These are phyloP conservation scores for Xenopus tropicalis DNA, from an alignment of 2,113 vertebrate species.

Conservation along the genomic window UCB_Xtro_10.0 CM004448.2:94003501-94004000, in stretches of 20 bases:
- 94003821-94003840: conserved; percentile 48
- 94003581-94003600: too few relatives aligned
- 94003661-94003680: too few relatives aligned
- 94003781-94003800: conserved; percentile 50
- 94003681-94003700: too few relatives aligned
- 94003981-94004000: conserved; percentile 51
- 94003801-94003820: conserved; percentile 51
- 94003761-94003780: conserved; percentile 52
- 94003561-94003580: too few relatives aligned
- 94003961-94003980: conserved; percentile 54
- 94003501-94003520: too few relatives aligned
- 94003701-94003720: neutral
- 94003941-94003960: conserved; percentile 52
- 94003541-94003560: too few relatives aligned
- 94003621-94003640: too few relatives aligned
- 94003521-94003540: too few relatives aligned
- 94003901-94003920: conserved; percentile 61
- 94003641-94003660: too few relatives aligned
- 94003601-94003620: too few relatives aligned
- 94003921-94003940: conserved; percentile 68
- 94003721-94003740: conserved; percentile 1
- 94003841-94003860: conserved; percentile 57
- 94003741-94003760: conserved; percentile 43
- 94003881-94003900: conserved; percentile 63
- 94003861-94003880: conserved; percentile 64